Evolutionary conservation across 37 sponge, comb jelly and placozoan species (phyloP).

Genomic region (Diacarnus erythraeanus): DNA sequence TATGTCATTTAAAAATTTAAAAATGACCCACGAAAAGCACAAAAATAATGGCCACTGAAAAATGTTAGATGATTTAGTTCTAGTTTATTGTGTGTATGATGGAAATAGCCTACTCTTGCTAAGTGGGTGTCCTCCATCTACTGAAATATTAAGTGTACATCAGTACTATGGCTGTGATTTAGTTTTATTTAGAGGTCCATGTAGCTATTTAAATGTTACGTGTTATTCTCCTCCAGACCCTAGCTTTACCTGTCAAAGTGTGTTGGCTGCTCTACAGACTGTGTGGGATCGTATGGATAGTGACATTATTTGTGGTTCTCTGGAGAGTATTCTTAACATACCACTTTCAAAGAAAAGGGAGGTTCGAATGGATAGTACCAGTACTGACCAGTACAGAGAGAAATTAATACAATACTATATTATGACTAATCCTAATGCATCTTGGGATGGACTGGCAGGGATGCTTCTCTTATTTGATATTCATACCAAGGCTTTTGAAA

Average conservation of each 20-base stretch:
- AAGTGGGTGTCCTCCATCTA: no score
- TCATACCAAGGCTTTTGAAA: background rate
- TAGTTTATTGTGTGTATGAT: no score
- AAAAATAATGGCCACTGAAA: no score
- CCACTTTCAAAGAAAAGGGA: background rate
- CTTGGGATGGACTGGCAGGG: background rate
- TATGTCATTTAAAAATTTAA: no score
- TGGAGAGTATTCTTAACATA: background rate
- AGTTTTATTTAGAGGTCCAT: no score
- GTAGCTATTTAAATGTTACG: background rate
- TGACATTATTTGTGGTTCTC: background rate
- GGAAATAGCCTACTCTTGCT: no score
- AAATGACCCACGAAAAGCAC: no score
- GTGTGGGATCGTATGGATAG: background rate
- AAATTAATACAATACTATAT: background rate
- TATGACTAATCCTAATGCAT: background rate
- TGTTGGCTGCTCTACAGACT: background rate
- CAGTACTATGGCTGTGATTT: no score
- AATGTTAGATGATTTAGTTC: no score
- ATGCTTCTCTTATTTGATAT: background rate
- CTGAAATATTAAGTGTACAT: no score
- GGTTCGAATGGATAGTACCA: background rate
- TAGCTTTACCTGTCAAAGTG: background rate
- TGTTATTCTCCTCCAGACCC: background rate
- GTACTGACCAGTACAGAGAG: background rate